These are phyloP conservation scores for Sturmia bella DNA, from an alignment of 2,888 invertebrate species.

Conservation along the genomic window DNA sequence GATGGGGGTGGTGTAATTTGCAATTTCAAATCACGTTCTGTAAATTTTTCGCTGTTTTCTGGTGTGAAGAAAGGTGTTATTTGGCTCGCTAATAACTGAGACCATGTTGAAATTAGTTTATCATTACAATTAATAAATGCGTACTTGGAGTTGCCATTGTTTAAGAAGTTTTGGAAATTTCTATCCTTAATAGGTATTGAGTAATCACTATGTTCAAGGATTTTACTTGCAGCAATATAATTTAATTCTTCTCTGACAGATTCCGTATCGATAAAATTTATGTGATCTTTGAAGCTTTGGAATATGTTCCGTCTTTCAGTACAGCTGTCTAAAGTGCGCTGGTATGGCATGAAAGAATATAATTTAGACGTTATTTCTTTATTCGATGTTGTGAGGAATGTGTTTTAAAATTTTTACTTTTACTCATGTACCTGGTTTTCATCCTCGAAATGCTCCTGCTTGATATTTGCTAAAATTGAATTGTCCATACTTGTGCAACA, in stretches of 20 bases:
- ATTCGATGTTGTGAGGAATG: not conserved
- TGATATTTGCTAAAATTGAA: not conserved
- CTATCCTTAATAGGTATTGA: not conserved
- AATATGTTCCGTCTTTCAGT: too few relatives aligned
- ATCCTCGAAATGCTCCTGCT: conserved; percentile 9
- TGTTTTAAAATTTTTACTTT: not conserved
- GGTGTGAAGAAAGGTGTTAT: conserved; percentile 39
- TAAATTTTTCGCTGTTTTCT: conserved; percentile 31
- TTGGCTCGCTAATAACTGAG: conserved; percentile 46
- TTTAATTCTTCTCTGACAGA: not conserved
- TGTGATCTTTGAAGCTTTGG: too few relatives aligned
- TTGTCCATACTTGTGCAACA: not conserved
- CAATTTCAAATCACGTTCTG: conserved; percentile 61
- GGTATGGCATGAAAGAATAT: too few relatives aligned
- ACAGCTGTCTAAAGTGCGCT: too few relatives aligned
- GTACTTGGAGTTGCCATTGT: not conserved
- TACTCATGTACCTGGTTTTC: not conserved
- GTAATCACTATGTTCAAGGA: not conserved
- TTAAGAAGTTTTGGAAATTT: not conserved
- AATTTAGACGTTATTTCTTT: not conserved
- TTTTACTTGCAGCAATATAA: not conserved
- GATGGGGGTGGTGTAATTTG: conserved; percentile 70
- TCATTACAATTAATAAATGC: conserved; percentile 5
- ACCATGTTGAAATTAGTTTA: conserved; percentile 34
- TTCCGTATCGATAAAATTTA: too few relatives aligned